Conservation (phyloP, 2,797 vertebrate species). For the Chromis chromis region DNA sequence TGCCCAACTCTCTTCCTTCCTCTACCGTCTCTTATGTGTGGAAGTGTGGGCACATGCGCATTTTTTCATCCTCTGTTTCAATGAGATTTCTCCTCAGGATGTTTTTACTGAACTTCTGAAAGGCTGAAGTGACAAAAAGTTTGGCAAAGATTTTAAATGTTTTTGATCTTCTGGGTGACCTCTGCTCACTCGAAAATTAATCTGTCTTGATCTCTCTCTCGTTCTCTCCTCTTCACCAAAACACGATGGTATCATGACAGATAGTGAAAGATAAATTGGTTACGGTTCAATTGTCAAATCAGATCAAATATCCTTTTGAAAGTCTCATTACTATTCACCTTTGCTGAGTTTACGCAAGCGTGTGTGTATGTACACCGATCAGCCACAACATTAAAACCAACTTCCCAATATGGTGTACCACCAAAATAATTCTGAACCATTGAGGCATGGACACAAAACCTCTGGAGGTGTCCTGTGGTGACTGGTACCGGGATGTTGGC, state of each 20-base stretch:
- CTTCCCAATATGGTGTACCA: too few species aligned
- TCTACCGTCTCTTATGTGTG: constrained; percentile 39
- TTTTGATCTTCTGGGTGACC: constrained; percentile 25
- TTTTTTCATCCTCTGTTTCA: constrained; percentile 26
- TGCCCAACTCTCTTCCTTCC: constrained; percentile 74
- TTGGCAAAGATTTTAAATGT: constrained; percentile 34
- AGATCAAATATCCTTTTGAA: constrained; percentile 29
- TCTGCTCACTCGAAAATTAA: constrained; percentile 36
- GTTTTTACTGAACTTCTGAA: constrained; percentile 47
- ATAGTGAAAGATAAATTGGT: constrained; percentile 20
- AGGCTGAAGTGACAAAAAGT: constrained; percentile 55
- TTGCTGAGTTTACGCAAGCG: constrained; percentile 14
- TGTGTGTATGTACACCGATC: too few species aligned
- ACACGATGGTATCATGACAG: not conserved
- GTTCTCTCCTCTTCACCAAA: not conserved
- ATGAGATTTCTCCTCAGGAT: constrained; percentile 46
- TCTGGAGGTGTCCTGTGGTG: too few species aligned
- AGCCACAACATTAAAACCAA: too few species aligned
- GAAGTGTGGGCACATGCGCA: constrained; percentile 38
- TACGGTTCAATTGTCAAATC: constrained; percentile 22
- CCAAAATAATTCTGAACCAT: too few species aligned
- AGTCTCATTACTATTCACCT: constrained; percentile 15
- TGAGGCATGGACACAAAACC: too few species aligned
- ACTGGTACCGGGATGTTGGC: too few species aligned
- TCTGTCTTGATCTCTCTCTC: not conserved